Evolutionary conservation across 2,113 vertebrate genomes (phyloP).

Genomic region (Gulo gulo): DNA sequence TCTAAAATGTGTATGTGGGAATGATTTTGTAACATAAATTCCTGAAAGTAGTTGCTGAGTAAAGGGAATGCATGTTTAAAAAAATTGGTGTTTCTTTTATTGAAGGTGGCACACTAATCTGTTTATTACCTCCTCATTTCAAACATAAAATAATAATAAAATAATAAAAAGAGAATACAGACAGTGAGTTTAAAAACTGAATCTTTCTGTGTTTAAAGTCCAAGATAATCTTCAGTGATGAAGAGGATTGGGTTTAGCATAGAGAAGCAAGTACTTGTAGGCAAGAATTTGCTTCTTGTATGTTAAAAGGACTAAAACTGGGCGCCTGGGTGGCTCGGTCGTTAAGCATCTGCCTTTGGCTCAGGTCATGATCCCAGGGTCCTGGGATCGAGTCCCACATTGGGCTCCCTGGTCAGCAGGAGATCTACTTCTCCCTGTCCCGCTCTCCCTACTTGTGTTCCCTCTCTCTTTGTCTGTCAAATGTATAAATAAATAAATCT

Average conservation of each 20-base stretch:
- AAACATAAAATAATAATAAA: not conserved
- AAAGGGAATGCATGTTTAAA: not conserved
- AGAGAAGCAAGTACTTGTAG: not conserved
- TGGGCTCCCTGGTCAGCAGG: too few species aligned
- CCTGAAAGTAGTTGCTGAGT: not conserved
- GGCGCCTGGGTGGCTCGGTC: too few species aligned
- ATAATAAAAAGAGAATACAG: not conserved
- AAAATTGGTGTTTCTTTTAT: not conserved
- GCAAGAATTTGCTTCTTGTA: not conserved
- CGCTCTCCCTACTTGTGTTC: too few species aligned
- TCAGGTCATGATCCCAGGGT: too few species aligned
- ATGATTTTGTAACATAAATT: conserved; percentile 12
- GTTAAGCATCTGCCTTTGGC: too few species aligned
- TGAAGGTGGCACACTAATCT: not conserved
- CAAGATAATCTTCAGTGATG: not conserved
- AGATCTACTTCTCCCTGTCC: too few species aligned
- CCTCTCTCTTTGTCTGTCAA: too few species aligned
- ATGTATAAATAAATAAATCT: too few species aligned
- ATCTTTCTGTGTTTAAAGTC: not conserved
- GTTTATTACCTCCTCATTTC: not conserved
- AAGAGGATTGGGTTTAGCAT: not conserved
- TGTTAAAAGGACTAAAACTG: conserved; percentile 20
- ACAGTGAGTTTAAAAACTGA: not conserved
- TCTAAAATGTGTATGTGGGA: not conserved
- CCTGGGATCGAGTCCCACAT: too few species aligned